Conservation (phyloP, 2,888 invertebrate species). For the Phyllotreta cruciferae region DNA sequence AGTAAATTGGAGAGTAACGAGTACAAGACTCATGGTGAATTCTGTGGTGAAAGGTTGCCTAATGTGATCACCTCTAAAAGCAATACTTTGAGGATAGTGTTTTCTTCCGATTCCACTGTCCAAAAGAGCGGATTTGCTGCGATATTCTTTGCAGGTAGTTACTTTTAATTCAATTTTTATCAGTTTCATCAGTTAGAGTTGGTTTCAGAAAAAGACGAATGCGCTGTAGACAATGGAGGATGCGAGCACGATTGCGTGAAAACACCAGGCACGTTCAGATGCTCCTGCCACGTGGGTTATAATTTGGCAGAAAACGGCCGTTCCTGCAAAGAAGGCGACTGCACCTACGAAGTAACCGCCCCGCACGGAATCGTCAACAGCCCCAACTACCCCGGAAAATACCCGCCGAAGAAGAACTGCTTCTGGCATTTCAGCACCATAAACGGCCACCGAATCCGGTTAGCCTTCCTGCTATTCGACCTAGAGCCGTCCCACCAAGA, state of each 20-base stretch:
- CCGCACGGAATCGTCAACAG: slow-evolving; percentile 83
- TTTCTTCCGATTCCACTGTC: slow-evolving; percentile 94
- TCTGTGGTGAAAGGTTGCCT: slow-evolving; percentile 86
- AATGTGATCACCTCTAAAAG: slow-evolving; percentile 92
- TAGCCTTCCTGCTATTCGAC: slow-evolving; percentile 92
- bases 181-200: background rate
- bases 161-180: background rate
- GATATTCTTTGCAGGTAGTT: slow-evolving; percentile 82
- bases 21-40: slow-evolving; percentile 83
- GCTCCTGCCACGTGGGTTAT: slow-evolving; percentile 96
- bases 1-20: slow-evolving; percentile 84
- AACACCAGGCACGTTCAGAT: slow-evolving; percentile 90
- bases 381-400: slow-evolving; percentile 97
- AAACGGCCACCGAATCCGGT: slow-evolving; percentile 75
- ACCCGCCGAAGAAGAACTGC: slow-evolving; percentile 89
- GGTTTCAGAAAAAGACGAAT: slow-evolving; percentile 90
- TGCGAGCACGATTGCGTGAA: slow-evolving; percentile 98
- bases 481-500: slow-evolving; percentile 92
- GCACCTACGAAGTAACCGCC: slow-evolving; percentile 90
- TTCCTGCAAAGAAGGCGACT: slow-evolving; percentile 98
- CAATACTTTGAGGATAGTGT: slow-evolving; percentile 87
- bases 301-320: slow-evolving; percentile 92
- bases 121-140: slow-evolving; percentile 97
- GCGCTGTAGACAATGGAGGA: slow-evolving; percentile 96
- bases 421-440: slow-evolving; percentile 98